Percentiles rank a stretch among this genome's conserved stretches.
phyloP scores from a whole-genome alignment of 2,888 invertebrate species.

The Helicoverpa assulta region DNA sequence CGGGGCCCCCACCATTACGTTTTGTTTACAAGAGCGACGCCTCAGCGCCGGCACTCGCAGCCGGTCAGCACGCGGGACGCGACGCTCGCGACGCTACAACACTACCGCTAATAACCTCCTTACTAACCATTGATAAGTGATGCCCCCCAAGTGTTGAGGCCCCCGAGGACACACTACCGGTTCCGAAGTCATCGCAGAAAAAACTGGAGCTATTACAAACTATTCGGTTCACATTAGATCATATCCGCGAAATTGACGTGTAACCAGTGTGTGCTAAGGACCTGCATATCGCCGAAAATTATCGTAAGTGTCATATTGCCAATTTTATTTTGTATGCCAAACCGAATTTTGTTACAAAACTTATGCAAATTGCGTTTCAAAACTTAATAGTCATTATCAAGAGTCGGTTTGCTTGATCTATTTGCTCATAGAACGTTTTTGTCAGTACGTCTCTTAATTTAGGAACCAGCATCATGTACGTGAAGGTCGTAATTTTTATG shows the following conservation, averaged over 20 bases:
- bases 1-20: slow-evolving; percentile 88
- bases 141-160: slow-evolving; percentile 70
- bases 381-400: slow-evolving; percentile 60
- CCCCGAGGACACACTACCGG: slow-evolving; percentile 65
- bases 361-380: slow-evolving; percentile 69
- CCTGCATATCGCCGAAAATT: slow-evolving; percentile 71
- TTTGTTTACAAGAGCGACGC: slow-evolving; percentile 88
- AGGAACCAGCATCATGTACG: slow-evolving; percentile 69
- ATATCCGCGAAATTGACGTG: slow-evolving; percentile 68
- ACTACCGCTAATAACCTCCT: slow-evolving; percentile 62
- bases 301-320: slow-evolving; percentile 79
- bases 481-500: slow-evolving; percentile 85
- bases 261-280: slow-evolving; percentile 76
- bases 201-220: slow-evolving; percentile 66
- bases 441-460: slow-evolving; percentile 70
- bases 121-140: slow-evolving; percentile 73
- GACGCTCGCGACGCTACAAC: slow-evolving; percentile 73
- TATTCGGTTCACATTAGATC: slow-evolving; percentile 64
- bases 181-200: slow-evolving; percentile 62
- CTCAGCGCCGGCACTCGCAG: slow-evolving; percentile 86
- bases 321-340: slow-evolving; percentile 62
- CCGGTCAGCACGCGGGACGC: slow-evolving; percentile 84
- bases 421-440: slow-evolving; percentile 66
- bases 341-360: slow-evolving; percentile 68
- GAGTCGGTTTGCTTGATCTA: slow-evolving; percentile 53